These are phyloP conservation scores for Neoascia interrupta DNA, from an alignment of 2,888 invertebrate genomes.

Conservation along the genomic window DNA sequence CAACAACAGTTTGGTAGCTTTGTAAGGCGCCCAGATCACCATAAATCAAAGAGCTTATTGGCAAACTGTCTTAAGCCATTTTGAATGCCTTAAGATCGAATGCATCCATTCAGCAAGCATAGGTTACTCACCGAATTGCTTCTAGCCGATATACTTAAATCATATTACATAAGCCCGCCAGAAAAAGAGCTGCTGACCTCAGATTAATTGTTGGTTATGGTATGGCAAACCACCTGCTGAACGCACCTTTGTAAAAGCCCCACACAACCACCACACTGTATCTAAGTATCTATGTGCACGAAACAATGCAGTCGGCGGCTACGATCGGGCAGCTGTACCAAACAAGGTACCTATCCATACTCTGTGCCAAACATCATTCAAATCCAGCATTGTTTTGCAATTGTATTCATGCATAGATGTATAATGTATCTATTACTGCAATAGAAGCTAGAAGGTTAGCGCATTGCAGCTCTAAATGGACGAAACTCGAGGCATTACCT, in stretches of 20 bases:
- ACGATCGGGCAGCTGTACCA: neutral
- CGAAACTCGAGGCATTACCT: constrained; percentile 42
- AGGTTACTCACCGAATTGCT: no score
- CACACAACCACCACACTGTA: no score
- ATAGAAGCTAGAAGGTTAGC: constrained; percentile 58
- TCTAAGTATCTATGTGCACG: constrained; percentile 2
- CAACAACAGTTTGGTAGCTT: no score
- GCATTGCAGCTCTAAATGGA: constrained; percentile 37
- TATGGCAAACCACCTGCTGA: constrained; percentile 60
- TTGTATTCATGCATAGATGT: no score
- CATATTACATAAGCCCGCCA: no score
- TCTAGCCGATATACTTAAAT: no score
- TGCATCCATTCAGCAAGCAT: no score
- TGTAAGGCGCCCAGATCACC: no score
- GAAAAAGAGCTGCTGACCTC: constrained; percentile 53
- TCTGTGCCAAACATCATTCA: constrained; percentile 39
- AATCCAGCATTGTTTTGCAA: constrained; percentile 56
- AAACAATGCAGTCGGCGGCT: constrained; percentile 24
- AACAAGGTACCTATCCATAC: constrained; percentile 16
- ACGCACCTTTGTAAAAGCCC: constrained; percentile 13
- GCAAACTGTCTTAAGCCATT: no score
- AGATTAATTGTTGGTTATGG: constrained; percentile 50
- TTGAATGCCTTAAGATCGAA: no score
- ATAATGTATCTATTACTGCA: no score
- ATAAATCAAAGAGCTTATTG: no score